Evolutionary conservation across 1,140 invertebrate species (phyloP).

Genomic region (Leptopilina boulardi): DNA sequence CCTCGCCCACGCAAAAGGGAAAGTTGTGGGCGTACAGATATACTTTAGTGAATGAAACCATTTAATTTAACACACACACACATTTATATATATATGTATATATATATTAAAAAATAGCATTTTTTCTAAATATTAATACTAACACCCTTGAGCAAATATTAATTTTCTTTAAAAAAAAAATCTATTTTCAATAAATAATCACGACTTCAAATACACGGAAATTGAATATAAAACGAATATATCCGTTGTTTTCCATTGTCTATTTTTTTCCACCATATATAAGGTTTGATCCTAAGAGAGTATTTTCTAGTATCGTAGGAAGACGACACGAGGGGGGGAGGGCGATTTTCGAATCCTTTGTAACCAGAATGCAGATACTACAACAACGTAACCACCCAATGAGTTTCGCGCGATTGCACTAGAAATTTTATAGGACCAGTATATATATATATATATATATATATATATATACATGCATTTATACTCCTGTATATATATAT

Average conservation of each 20-base stretch:
- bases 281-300: neutral
- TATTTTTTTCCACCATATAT: neutral
- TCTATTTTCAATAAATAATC: too few relatives aligned
- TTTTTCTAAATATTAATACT: too few relatives aligned
- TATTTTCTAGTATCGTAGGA: neutral
- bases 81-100: too few relatives aligned
- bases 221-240: too few relatives aligned
- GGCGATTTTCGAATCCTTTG: neutral
- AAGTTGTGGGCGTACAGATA: neutral
- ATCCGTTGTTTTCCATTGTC: neutral
- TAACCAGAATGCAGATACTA: neutral
- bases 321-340: too few relatives aligned
- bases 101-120: too few relatives aligned
- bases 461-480: too few relatives aligned
- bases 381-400: slow-evolving; percentile 4
- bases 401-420: slow-evolving; percentile 29
- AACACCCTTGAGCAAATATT: too few relatives aligned
- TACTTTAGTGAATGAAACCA: slow-evolving; percentile 20
- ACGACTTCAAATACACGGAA: too few relatives aligned
- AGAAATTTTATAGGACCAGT: slow-evolving; percentile 30
- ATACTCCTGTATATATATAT: slow-evolving; percentile 33
- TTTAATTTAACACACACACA: slow-evolving; percentile 13
- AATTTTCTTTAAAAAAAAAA: too few relatives aligned
- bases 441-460: too few relatives aligned
- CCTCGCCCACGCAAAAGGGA: slow-evolving; percentile 8